Percentiles rank a stretch among this genome's conserved stretches.
phyloP scores from a whole-genome alignment of 1,140 invertebrate genomes.

The Drosophila bipectinata region DNA sequence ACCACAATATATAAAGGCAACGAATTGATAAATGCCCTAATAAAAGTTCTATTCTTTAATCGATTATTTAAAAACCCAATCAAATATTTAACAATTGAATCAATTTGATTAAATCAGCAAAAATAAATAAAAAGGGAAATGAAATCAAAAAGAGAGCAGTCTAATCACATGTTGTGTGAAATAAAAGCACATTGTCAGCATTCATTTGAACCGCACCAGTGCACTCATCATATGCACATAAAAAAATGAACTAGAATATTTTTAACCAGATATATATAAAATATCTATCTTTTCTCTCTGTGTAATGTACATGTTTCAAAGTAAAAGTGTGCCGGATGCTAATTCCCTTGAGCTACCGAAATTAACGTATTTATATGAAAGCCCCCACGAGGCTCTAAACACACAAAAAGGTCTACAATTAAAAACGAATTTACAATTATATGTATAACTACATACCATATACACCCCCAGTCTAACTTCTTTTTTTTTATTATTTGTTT shows the following conservation, averaged over 20 bases:
- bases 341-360: constrained; percentile 23
- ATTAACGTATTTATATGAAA: constrained; percentile 28
- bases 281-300: neutral
- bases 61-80: constrained; percentile 45
- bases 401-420: constrained; percentile 47
- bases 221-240: constrained; percentile 22
- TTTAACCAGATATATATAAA: neutral
- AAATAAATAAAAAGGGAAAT: constrained; percentile 19
- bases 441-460: neutral
- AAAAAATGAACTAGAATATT: neutral
- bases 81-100: constrained; percentile 60
- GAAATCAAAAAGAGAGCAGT: constrained; percentile 1
- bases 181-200: constrained; percentile 58
- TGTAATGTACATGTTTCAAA: neutral
- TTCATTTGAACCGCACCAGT: constrained; percentile 42
- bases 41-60: constrained; percentile 20
- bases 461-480: constrained; percentile 8
- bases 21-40: constrained; percentile 2
- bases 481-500: constrained; percentile 13
- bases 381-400: constrained; percentile 30
- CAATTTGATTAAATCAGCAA: constrained; percentile 32
- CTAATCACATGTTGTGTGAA: constrained; percentile 54
- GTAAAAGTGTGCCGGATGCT: constrained; percentile 30
- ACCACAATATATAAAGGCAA: constrained; percentile 38
- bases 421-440: constrained; percentile 61